Evolutionary conservation across 2,888 invertebrate genomes (phyloP), one percentile per base, ranked within the genome.

Genomic region (Netelia virgata): DNA sequence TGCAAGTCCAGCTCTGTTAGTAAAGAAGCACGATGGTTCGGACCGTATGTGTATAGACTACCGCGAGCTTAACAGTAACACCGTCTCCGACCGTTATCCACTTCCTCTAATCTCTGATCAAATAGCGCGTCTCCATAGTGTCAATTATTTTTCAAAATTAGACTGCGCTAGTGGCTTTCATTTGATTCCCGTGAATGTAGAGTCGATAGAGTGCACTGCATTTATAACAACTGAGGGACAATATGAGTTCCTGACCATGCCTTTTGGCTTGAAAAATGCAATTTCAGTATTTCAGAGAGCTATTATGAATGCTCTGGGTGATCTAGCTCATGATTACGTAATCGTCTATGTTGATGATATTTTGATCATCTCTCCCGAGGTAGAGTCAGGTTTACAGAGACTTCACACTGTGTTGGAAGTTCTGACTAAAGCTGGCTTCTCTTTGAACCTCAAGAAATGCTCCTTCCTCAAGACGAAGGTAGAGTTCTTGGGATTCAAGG

Each of bases 141-240:
- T 88, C 28, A 76, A 77, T 9, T 86, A 81, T 63, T 93, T 90
- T 66, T 90, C 90, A 0, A 87, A 88, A 1, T 78, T 93, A 0
- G 92, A 93, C 74, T 61, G 92, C 10, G 89, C 87, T 47, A 86
- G 84, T 8, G 93, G 92, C 0, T 90, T 91, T 74, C 89, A 90
- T 55, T 92, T 93, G 76, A 91, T 93, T 10, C 88, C 87, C 0
- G 87, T 94, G 9, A 83, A 82, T 64, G 86, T 88, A 41, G 73
- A 89, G 0, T 91, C 91, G 9, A 86, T 87, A n/a, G 84, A 86
- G 1, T 88, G 89, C 41, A 94, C 93, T 0, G 91, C 92, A 0
- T 92, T 94, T 76, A 90, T 91, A 0, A 94, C 92, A 0, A 91
- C 91, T 0, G 90, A 91, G 57, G 93, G 93, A 1, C 89, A 92